Percentiles rank a stretch among this genome's conserved stretches.
Evolutionary conservation across 2,888 invertebrate species (phyloP).

Genomic region (Drosophila putrida): DNA sequence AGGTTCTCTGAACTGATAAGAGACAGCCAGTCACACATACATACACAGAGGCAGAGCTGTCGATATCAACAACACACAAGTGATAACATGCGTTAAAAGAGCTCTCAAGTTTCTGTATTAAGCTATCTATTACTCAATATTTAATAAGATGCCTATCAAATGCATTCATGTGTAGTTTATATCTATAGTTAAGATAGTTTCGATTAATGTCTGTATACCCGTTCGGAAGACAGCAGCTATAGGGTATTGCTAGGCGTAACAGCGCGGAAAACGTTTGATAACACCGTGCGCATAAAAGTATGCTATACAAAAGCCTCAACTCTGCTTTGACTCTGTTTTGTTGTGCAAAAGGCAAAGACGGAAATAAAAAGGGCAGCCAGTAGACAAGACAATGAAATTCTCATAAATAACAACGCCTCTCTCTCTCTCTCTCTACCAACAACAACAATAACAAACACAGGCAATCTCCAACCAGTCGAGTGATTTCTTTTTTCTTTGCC

Average conservation of each 20-base stretch:
- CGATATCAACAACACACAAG: constrained; percentile 47
- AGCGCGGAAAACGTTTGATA: constrained; percentile 80
- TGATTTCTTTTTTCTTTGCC: constrained; percentile 53
- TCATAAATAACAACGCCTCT: constrained; percentile 77
- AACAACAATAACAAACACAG: constrained; percentile 32
- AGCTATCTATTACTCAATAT: constrained; percentile 4
- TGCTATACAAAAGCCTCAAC: constrained; percentile 55
- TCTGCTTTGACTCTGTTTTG: constrained; percentile 25
- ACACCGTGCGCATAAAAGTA: constrained; percentile 66
- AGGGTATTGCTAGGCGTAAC: constrained; percentile 70
- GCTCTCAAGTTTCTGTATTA: constrained; percentile 5
- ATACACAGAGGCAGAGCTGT: constrained; percentile 47
- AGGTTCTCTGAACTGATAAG: constrained; percentile 71
- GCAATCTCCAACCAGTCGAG: constrained; percentile 68
- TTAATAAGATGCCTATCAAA: constrained; percentile 3
- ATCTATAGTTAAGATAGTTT: constrained; percentile 7
- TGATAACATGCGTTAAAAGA: constrained; percentile 43
- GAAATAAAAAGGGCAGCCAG: constrained; percentile 69
- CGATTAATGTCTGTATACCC: not conserved
- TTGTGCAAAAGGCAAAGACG: constrained; percentile 51
- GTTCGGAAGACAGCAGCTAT: not conserved
- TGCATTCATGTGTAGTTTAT: not conserved
- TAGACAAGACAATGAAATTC: constrained; percentile 78
- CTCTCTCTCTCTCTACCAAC: constrained; percentile 55
- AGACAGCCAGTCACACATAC: constrained; percentile 23